Evolutionary conservation across 2,113 vertebrate species (phyloP), one percentile per base, ranked within the genome.

Genomic region (Passer montanus): DNA sequence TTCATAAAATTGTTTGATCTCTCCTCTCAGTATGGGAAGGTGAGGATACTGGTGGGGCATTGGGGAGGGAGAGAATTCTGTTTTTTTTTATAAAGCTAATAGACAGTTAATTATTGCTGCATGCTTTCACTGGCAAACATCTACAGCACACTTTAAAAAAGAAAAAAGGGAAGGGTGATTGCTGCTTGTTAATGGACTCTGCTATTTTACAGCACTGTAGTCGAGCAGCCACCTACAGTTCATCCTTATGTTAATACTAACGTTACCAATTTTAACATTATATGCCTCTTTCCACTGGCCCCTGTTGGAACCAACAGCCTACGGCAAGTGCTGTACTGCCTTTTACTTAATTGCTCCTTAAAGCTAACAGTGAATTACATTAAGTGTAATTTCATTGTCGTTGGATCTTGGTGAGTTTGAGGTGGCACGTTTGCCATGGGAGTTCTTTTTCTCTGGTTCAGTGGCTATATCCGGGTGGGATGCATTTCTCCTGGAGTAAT

Each of bases 401-500:
- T 97, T 97, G 98, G 98, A 98, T 98, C 98, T 98, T 96, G 95
- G 98, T 95, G 98, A 98, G 98, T 98, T 97, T 82, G 97, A 97
- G 98, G 97, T 98, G 98, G 97, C 97, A 98, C 88, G 41, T 97
- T 96, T 97, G 97, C 97, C 97, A 97, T 89, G 97, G 97, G 98
- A 97, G 96, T 97, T 98, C 97, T 96, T 97, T 97, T 97, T 98
- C 98, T 97, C 96, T 96, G 96, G 96, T 98, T 98, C 97, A 98
- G 98, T 98, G 98, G 97, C 98, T 98, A 96, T 97, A 97, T 97
- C 98, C 97, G 98, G 98, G 98, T 97, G 97, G 97, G 96, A 97
- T 96, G 97, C 96, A 94, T 97, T 98, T 98, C 98, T 98, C 97
- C 98, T 97, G 95, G 98, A 98, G 98, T 99, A 99, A 99, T 99